Conservation (phyloP, 30 jellyfish, hydroid and myxozoan genomes). For the Aurelia aurita complex sp. Pacific region DNA sequence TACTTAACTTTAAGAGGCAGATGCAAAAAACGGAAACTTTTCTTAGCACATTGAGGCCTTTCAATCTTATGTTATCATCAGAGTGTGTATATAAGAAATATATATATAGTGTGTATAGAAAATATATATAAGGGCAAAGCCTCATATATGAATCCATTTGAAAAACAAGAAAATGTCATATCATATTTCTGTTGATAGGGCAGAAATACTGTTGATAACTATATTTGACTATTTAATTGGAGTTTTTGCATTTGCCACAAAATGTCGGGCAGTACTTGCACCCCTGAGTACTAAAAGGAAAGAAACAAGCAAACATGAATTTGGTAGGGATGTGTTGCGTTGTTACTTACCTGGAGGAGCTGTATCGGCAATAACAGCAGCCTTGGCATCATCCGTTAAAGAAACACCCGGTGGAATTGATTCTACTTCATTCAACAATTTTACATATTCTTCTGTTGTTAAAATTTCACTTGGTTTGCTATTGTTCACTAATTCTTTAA, state of each 20-base stretch:
- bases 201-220: no score
- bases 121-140: neutral
- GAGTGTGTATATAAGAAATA: no score
- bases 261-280: no score
- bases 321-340: neutral
- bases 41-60: no score
- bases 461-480: constrained; percentile 62
- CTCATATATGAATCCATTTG: neutral
- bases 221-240: no score
- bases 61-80: no score
- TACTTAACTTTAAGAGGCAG: no score
- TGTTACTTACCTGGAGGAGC: constrained; percentile 57
- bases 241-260: no score
- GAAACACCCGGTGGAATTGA: constrained; percentile 91
- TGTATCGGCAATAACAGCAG: neutral
- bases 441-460: constrained; percentile 78
- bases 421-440: constrained; percentile 73
- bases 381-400: constrained; percentile 24
- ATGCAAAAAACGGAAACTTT: no score
- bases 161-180: neutral
- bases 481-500: constrained; percentile 65
- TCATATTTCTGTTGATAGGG: neutral
- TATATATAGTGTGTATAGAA: no score
- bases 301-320: neutral
- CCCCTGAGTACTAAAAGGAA: no score